phyloP scores from a whole-genome alignment of 2,797 vertebrate species.

The Telmatherina bonti region DNA sequence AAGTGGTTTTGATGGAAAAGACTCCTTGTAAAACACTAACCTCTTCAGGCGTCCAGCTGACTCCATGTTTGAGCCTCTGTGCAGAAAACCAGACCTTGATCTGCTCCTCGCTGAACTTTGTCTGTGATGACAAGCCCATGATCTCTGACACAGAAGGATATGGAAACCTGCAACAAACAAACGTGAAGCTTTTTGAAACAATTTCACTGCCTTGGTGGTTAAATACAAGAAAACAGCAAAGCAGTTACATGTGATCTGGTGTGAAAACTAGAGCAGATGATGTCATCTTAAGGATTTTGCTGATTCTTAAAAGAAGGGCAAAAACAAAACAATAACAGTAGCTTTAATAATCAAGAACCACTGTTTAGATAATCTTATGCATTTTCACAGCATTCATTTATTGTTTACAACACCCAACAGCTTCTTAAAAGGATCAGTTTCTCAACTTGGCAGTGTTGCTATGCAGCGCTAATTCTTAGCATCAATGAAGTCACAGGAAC shows the following conservation, averaged over 20 bases:
- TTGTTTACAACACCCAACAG: too few relatives aligned
- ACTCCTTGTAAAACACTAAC: constrained; percentile 31
- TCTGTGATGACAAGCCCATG: constrained; percentile 91
- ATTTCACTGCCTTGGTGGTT: neutral
- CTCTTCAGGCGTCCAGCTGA: constrained; percentile 98
- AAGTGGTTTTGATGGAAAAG: neutral
- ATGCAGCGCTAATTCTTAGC: too few relatives aligned
- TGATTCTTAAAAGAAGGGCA: too few relatives aligned
- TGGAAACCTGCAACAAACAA: constrained; percentile 82
- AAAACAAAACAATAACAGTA: neutral
- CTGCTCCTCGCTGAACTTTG: constrained; percentile 97
- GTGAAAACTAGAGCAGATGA: too few relatives aligned
- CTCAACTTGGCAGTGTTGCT: too few relatives aligned
- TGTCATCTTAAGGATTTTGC: too few relatives aligned
- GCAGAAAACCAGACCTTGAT: constrained; percentile 99
- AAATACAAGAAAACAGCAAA: neutral
- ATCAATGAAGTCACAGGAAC: too few relatives aligned
- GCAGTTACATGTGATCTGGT: neutral
- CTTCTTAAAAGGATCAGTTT: too few relatives aligned
- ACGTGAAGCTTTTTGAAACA: neutral
- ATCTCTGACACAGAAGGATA: constrained; percentile 96
- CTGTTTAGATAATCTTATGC: too few relatives aligned
- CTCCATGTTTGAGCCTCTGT: constrained; percentile 95
- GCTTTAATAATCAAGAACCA: neutral
- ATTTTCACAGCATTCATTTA: neutral